Evolutionary conservation across 2,113 vertebrate species (phyloP).

Genomic region (Ia io): DNA sequence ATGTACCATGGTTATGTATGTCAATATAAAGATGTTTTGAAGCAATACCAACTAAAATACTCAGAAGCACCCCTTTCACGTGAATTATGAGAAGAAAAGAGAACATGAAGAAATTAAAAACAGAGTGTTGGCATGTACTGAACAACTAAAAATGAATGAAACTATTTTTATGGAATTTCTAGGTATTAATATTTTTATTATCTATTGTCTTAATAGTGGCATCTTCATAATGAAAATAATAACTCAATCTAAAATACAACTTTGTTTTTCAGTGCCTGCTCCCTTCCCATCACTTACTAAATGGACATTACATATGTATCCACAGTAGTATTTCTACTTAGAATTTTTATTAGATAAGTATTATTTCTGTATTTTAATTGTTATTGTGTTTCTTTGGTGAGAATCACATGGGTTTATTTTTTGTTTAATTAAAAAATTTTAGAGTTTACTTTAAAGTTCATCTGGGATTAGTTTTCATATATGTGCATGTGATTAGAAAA

Average conservation of each 20-base stretch:
- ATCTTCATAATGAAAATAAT: constrained; percentile 53
- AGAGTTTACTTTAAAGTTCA: constrained; percentile 29
- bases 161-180: constrained; percentile 70
- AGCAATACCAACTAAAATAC: constrained; percentile 80
- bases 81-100: constrained; percentile 78
- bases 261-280: constrained; percentile 80
- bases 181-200: constrained; percentile 73
- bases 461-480: constrained; percentile 15
- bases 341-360: constrained; percentile 51
- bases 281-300: constrained; percentile 81
- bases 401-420: background rate
- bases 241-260: constrained; percentile 60
- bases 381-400: constrained; percentile 46
- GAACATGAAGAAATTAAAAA: constrained; percentile 82
- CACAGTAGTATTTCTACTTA: constrained; percentile 60
- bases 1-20: constrained; percentile 79
- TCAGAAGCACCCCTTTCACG: constrained; percentile 75
- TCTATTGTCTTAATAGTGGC: constrained; percentile 42
- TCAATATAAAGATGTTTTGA: constrained; percentile 80
- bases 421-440: constrained; percentile 15
- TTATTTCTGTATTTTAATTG: constrained; percentile 55
- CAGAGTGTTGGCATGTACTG: constrained; percentile 71
- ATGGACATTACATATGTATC: constrained; percentile 85
- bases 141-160: constrained; percentile 79
- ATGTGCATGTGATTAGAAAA: constrained; percentile 22